phyloP scores from a whole-genome alignment of 2,888 invertebrate species.

The Apocheima hispidaria region DNA sequence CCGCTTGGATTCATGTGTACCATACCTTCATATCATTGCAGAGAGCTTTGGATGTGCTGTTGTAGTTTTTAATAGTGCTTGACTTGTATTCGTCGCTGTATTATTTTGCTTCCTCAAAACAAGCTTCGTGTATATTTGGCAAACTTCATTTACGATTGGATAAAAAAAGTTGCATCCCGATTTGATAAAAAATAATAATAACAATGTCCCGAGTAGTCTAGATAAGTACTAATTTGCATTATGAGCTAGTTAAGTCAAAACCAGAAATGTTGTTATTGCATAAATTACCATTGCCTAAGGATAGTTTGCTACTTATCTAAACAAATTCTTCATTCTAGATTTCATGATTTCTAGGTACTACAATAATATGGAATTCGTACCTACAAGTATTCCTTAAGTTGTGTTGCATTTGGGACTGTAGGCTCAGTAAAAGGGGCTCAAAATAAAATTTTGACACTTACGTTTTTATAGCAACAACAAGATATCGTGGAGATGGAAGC shows the following conservation, averaged over 20 bases:
- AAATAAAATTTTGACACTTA: neutral
- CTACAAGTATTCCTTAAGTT: neutral
- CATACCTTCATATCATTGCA: constrained; percentile 60
- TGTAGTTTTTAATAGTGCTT: constrained; percentile 76
- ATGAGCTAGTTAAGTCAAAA: constrained; percentile 12
- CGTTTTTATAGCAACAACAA: constrained; percentile 82
- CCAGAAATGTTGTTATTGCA: constrained; percentile 7
- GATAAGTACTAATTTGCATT: constrained; percentile 34
- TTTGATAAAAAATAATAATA: constrained; percentile 16
- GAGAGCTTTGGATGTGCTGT: constrained; percentile 85
- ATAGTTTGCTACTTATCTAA: neutral
- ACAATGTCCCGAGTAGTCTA: constrained; percentile 21
- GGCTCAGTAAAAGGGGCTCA: neutral
- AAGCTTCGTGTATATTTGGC: constrained; percentile 54
- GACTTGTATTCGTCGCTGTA: constrained; percentile 64
- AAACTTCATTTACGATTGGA: constrained; percentile 22
- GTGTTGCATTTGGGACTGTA: constrained; percentile 16
- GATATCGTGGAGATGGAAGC: constrained; percentile 90
- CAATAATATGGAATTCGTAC: neutral
- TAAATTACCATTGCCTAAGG: neutral
- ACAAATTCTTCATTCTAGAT: neutral
- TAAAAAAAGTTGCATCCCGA: constrained; percentile 34
- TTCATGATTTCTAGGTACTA: neutral
- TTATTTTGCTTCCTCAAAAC: constrained; percentile 61
- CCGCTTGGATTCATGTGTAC: constrained; percentile 73